phyloP scores from a whole-genome alignment of 2,888 invertebrate species.

The Mythimna impura region DNA sequence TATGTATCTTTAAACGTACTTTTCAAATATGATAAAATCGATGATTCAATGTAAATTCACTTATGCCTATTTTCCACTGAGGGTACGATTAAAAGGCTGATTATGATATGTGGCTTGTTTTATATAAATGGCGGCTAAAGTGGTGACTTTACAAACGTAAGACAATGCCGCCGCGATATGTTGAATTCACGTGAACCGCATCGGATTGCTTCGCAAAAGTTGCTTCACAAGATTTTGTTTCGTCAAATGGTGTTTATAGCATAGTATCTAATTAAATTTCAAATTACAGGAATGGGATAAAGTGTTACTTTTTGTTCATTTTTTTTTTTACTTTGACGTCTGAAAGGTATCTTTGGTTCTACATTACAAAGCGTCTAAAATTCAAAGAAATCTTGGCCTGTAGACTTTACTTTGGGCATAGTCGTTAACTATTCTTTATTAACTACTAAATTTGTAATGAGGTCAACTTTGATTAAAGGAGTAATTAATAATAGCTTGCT shows the following conservation, averaged over 20 bases:
- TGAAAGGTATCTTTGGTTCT: not conserved
- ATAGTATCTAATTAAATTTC: not conserved
- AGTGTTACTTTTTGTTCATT: not conserved
- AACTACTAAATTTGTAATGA: constrained; percentile 2
- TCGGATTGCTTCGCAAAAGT: no score
- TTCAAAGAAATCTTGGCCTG: constrained; percentile 4
- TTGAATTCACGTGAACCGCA: no score
- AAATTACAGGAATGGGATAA: not conserved
- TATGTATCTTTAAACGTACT: no score
- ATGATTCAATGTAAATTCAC: no score
- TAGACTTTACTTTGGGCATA: not conserved
- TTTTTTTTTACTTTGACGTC: not conserved
- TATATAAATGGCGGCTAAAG: no score
- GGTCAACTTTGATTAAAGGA: constrained; percentile 13
- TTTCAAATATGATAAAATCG: no score
- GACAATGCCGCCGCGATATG: no score
- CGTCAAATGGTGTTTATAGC: not conserved
- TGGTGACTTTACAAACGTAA: no score
- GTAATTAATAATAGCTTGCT: constrained; percentile 19
- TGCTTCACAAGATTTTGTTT: not conserved
- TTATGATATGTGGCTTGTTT: no score
- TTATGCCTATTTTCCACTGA: no score
- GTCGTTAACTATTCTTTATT: constrained; percentile 20
- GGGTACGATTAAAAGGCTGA: no score
- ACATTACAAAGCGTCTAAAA: not conserved